A percentile compares a stretch with the other conserved stretches of the same genome.
phyloP scores from a whole-genome alignment of 2,888 invertebrate species.

The Seira musarum region DNA sequence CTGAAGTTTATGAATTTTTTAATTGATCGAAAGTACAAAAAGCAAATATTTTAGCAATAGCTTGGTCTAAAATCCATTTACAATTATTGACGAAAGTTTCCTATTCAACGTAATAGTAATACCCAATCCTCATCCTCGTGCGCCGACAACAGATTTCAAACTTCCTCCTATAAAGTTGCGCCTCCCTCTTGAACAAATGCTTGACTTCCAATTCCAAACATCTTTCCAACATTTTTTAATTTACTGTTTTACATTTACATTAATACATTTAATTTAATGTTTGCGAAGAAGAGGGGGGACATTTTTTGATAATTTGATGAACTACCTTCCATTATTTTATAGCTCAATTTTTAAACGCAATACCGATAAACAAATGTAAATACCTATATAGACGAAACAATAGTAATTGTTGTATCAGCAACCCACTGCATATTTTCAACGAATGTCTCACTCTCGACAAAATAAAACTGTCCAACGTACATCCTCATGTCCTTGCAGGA shows the following conservation, averaged over 20 bases:
- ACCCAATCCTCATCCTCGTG: slow-evolving; percentile 9
- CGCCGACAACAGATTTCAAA: neutral
- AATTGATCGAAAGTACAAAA: neutral
- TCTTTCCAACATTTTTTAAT: neutral
- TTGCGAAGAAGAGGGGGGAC: neutral
- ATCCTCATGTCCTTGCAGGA: slow-evolving; percentile 13
- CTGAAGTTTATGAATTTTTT: no score
- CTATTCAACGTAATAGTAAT: neutral
- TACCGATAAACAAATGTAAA: no score
- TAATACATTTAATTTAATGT: neutral
- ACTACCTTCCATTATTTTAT: neutral
- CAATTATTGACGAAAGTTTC: neutral
- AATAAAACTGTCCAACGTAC: slow-evolving; percentile 8
- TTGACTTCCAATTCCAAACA: neutral
- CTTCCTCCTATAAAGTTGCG: neutral
- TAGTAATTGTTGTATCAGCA: slow-evolving; percentile 10
- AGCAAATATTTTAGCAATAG: slow-evolving; percentile 16
- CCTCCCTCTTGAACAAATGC: neutral
- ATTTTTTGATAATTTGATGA: neutral
- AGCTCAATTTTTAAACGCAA: no score
- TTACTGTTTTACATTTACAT: neutral
- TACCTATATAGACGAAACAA: slow-evolving; percentile 4
- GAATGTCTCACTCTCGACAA: neutral
- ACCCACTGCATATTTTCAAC: slow-evolving; percentile 1
- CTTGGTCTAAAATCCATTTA: slow-evolving; percentile 15